phyloP scores from a whole-genome alignment of 2,888 invertebrate genomes.

The Charanyca ferruginea region DNA sequence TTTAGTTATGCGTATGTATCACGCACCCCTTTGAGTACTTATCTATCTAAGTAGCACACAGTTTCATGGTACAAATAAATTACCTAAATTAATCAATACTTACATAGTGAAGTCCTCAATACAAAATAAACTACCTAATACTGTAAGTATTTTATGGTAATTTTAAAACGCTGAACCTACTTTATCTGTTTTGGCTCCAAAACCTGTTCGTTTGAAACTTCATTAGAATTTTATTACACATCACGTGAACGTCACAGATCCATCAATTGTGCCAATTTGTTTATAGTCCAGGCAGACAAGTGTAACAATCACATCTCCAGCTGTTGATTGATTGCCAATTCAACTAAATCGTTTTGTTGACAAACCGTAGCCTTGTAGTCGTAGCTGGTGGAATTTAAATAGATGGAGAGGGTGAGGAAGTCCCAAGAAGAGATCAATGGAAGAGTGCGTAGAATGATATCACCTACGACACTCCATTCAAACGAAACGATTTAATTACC shows the following conservation, averaged over 20 bases:
- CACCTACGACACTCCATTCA: too few species aligned
- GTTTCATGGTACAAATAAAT: not conserved
- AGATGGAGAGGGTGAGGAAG: too few species aligned
- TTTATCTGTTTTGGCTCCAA: slow-evolving; percentile 40
- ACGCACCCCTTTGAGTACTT: not conserved
- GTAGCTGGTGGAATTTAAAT: too few species aligned
- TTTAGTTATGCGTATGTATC: not conserved
- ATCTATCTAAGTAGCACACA: not conserved
- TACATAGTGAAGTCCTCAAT: slow-evolving; percentile 23
- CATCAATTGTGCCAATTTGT: slow-evolving; percentile 29
- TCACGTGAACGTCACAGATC: slow-evolving; percentile 20
- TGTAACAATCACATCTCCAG: slow-evolving; percentile 9
- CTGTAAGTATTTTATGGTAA: slow-evolving; percentile 32
- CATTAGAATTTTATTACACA: slow-evolving; percentile 39
- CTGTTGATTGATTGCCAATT: slow-evolving; percentile 43
- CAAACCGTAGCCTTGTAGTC: slow-evolving; percentile 5
- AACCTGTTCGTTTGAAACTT: slow-evolving; percentile 50
- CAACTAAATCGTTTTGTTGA: slow-evolving; percentile 41
- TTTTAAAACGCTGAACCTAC: slow-evolving; percentile 27
- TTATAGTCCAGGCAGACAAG: slow-evolving; percentile 33
- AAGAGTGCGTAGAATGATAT: too few species aligned
- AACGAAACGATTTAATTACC: too few species aligned
- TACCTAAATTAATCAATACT: not conserved
- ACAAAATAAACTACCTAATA: not conserved
- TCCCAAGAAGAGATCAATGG: too few species aligned